These are phyloP conservation scores for Sarotherodon lohbergeri DNA, from an alignment of 2,113 vertebrate species.

Conservation along the genomic window DNA sequence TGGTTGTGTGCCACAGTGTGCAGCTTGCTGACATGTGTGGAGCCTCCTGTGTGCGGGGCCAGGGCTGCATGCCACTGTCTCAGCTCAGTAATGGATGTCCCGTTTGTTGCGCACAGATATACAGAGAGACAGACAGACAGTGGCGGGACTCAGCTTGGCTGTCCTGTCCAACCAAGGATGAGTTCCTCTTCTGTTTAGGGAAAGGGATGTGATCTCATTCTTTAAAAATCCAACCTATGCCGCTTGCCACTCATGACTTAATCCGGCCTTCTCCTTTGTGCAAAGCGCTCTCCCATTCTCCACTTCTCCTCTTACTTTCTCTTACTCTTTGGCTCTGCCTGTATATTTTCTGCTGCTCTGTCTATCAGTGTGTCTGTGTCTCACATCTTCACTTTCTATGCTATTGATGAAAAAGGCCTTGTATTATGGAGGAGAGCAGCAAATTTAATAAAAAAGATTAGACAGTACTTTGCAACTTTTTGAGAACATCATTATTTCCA, in stretches of 20 bases:
- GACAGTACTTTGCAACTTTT: background rate
- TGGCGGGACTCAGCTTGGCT: slow-evolving; percentile 42
- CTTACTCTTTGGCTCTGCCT: slow-evolving; percentile 3
- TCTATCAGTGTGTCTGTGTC: background rate
- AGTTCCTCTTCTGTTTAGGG: slow-evolving; percentile 79
- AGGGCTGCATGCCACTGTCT: slow-evolving; percentile 52
- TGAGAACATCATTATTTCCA: background rate
- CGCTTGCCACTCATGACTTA: slow-evolving; percentile 82
- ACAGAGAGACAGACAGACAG: slow-evolving; percentile 33
- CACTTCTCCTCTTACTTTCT: slow-evolving; percentile 40
- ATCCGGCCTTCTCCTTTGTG: slow-evolving; percentile 81
- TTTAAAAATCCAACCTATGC: slow-evolving; percentile 86
- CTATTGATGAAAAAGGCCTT: background rate
- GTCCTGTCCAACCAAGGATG: slow-evolving; percentile 66
- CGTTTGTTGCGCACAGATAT: slow-evolving; percentile 16
- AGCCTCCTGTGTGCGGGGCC: slow-evolving; percentile 24
- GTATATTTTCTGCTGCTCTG: background rate
- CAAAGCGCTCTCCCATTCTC: slow-evolving; percentile 49
- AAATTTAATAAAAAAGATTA: background rate
- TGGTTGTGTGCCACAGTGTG: slow-evolving; percentile 2
- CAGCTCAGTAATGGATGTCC: slow-evolving; percentile 47
- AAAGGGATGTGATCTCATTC: slow-evolving; percentile 91
- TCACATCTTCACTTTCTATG: background rate
- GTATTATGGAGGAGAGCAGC: background rate
- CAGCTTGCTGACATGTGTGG: slow-evolving; percentile 56